These are phyloP conservation scores for Excalfactoria chinensis DNA, from an alignment of 2,113 vertebrate genomes.

Conservation along the genomic window DNA sequence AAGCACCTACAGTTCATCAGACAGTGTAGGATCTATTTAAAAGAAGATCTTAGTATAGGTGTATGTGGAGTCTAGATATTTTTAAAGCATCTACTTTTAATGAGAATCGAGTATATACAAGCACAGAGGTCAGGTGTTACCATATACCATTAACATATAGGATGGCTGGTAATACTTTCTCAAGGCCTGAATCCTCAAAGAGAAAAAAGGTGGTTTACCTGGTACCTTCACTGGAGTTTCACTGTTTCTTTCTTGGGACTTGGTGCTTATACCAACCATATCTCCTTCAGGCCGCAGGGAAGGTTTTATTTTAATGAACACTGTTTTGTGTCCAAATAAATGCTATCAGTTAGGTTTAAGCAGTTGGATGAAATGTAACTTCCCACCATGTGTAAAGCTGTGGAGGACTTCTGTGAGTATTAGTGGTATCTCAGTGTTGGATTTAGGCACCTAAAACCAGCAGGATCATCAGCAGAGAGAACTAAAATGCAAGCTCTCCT, in stretches of 20 bases:
- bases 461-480: fast-evolving
- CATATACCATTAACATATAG: too few relatives aligned
- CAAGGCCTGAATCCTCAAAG: too few relatives aligned
- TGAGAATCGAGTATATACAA: neutral
- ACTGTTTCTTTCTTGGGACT: neutral
- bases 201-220: too few relatives aligned
- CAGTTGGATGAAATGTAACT: neutral
- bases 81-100: neutral
- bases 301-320: neutral
- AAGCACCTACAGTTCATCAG: neutral
- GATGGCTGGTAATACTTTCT: too few relatives aligned
- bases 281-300: neutral
- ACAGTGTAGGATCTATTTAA: neutral
- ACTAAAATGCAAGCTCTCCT: neutral
- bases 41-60: neutral
- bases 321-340: neutral
- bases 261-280: neutral
- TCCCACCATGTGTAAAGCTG: neutral
- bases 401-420: neutral
- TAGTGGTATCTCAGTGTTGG: neutral
- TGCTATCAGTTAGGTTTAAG: neutral
- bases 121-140: neutral
- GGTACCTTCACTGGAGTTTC: too few relatives aligned
- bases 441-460: neutral
- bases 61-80: neutral